These are phyloP conservation scores for Cheirogaleus medius DNA, from an alignment of 2,113 vertebrate genomes.

Conservation along the genomic window DNA sequence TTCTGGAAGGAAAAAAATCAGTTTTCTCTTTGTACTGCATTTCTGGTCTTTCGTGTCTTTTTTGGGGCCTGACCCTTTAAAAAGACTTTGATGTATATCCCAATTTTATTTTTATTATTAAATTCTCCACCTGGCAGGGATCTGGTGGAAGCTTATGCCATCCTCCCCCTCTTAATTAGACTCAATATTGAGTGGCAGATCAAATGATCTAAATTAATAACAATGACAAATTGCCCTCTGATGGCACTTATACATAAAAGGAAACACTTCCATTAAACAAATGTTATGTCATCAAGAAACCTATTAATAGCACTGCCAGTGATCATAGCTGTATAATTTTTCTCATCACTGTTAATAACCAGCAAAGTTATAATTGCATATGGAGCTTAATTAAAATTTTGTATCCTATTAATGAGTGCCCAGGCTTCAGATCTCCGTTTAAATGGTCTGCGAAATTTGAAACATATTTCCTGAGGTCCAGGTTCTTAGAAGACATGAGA, in stretches of 20 bases:
- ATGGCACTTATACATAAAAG: slow-evolving; percentile 74
- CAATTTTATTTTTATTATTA: slow-evolving; percentile 53
- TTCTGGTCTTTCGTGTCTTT: slow-evolving; percentile 6
- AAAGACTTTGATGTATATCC: slow-evolving; percentile 41
- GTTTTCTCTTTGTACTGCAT: not conserved
- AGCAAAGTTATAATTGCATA: slow-evolving; percentile 74
- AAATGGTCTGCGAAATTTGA: slow-evolving; percentile 55
- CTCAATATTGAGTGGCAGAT: slow-evolving; percentile 65
- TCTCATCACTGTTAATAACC: slow-evolving; percentile 75
- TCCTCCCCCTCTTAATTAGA: slow-evolving; percentile 66
- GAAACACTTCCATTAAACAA: slow-evolving; percentile 77
- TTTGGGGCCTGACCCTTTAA: not conserved
- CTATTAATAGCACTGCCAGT: slow-evolving; percentile 37
- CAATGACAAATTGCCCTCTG: slow-evolving; percentile 70
- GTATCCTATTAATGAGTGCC: slow-evolving; percentile 54
- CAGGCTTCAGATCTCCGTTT: slow-evolving; percentile 59
- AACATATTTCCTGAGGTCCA: slow-evolving; percentile 54
- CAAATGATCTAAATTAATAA: slow-evolving; percentile 80
- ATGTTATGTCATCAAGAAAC: slow-evolving; percentile 74
- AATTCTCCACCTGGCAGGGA: slow-evolving; percentile 22
- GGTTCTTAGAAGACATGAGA: slow-evolving; percentile 29
- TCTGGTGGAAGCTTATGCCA: slow-evolving; percentile 24
- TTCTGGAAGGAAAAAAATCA: not conserved
- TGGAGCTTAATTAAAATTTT: slow-evolving; percentile 79
- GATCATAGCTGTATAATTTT: slow-evolving; percentile 75